Evolutionary conservation across 1,140 invertebrate genomes (phyloP).

Genomic region (Solenopsis invicta): DNA sequence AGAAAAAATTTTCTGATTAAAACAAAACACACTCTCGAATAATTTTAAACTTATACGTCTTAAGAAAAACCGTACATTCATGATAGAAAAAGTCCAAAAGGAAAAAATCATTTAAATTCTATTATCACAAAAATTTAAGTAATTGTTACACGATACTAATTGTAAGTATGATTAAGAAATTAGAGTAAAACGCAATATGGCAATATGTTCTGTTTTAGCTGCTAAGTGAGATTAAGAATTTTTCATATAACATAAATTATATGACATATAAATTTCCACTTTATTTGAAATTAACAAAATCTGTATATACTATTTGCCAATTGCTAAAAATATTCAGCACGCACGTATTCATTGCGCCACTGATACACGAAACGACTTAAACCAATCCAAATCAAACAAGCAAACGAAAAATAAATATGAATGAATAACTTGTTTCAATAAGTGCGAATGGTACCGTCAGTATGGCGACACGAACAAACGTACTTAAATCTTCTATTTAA

Average conservation of each 20-base stretch:
- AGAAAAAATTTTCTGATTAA: not conserved
- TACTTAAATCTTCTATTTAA: not conserved
- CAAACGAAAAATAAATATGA: not conserved
- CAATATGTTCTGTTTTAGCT: not conserved
- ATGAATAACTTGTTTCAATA: not conserved
- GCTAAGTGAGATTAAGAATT: slow-evolving; percentile 72
- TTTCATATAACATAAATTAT: too few species aligned
- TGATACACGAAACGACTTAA: not conserved
- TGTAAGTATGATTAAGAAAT: not conserved
- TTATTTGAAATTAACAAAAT: slow-evolving; percentile 77
- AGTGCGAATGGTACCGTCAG: not conserved
- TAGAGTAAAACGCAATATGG: not conserved
- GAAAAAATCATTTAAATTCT: not conserved
- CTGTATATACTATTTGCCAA: slow-evolving; percentile 73
- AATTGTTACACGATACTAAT: not conserved
- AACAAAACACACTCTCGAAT: not conserved
- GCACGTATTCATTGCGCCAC: not conserved
- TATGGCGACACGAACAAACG: not conserved
- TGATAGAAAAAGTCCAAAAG: not conserved
- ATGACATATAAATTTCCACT: slow-evolving; percentile 80
- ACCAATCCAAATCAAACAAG: not conserved
- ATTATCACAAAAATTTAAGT: not conserved
- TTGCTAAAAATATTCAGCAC: slow-evolving; percentile 17
- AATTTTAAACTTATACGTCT: not conserved
- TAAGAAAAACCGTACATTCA: not conserved